A percentile compares a stretch with the other conserved stretches of the same genome.
Conservation (phyloP, 2,888 invertebrate species). For the Andricus curvator region DNA sequence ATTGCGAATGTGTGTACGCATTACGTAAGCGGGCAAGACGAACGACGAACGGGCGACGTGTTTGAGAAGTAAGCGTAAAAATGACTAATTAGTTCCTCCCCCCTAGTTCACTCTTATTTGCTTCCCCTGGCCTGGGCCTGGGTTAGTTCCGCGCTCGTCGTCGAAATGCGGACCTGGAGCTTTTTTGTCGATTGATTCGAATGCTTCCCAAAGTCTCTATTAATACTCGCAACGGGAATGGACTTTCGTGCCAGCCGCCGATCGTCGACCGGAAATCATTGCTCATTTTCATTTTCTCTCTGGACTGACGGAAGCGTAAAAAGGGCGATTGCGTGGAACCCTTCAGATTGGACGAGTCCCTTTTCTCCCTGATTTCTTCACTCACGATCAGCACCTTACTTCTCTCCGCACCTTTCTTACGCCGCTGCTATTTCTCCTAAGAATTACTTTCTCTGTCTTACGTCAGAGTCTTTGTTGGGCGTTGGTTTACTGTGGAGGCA, state of each 20-base stretch:
- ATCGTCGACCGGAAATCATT: conserved; percentile 42
- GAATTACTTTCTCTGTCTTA: conserved; percentile 75
- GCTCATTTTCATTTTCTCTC: not conserved
- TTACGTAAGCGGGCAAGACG: conserved; percentile 52
- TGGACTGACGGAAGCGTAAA: conserved; percentile 46
- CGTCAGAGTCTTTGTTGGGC: conserved; percentile 76
- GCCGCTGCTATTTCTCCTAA: conserved; percentile 49
- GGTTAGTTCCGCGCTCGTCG: conserved; percentile 20
- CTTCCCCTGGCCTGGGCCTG: not conserved
- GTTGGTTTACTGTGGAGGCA: conserved; percentile 70
- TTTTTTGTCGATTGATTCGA: conserved; percentile 41
- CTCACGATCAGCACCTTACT: conserved; percentile 48
- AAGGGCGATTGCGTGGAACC: conserved; percentile 44
- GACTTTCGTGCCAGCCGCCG: conserved; percentile 41
- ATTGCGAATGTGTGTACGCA: conserved; percentile 51
- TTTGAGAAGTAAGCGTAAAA: conserved; percentile 37
- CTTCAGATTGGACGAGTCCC: conserved; percentile 40
- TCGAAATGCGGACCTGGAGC: conserved; percentile 9
- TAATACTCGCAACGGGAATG: conserved; percentile 45
- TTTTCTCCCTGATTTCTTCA: conserved; percentile 45
- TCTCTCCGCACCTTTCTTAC: conserved; percentile 56
- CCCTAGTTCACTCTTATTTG: conserved; percentile 2
- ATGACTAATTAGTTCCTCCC: conserved; percentile 26
- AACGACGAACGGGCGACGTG: conserved; percentile 48
- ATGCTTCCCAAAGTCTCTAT: conserved; percentile 43